These are phyloP conservation scores for Clarias pachynema DNA, from an alignment of 2,797 vertebrate species.

Conservation along the genomic window DNA sequence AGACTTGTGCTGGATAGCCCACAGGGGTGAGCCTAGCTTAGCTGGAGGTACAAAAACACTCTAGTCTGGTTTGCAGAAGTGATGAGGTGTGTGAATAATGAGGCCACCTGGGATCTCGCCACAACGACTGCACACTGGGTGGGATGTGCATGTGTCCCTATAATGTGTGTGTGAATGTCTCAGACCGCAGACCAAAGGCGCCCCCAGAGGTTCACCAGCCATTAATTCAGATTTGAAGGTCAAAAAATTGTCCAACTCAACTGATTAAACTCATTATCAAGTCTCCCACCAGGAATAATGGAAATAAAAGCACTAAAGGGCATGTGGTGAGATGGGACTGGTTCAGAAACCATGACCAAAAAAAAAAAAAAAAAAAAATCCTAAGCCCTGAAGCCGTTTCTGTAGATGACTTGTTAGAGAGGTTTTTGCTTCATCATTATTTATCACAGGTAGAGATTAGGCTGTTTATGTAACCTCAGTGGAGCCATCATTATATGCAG, in stretches of 20 bases:
- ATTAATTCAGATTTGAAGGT: constrained; percentile 11
- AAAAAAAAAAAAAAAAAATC: neutral
- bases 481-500: neutral
- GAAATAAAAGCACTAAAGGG: neutral
- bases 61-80: constrained; percentile 42
- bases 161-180: constrained; percentile 2
- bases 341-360: neutral
- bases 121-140: neutral
- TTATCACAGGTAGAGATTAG: neutral
- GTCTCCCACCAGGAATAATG: constrained; percentile 3
- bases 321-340: neutral
- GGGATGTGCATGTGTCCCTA: constrained; percentile 16
- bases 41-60: constrained; percentile 31
- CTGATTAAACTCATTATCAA: constrained; percentile 3
- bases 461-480: neutral
- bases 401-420: neutral
- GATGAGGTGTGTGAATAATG: constrained; percentile 56
- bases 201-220: constrained; percentile 16
- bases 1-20: constrained; percentile 20
- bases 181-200: neutral
- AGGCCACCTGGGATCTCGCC: constrained; percentile 40
- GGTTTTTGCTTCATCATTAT: neutral
- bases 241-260: neutral
- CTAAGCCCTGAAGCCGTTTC: neutral
- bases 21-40: constrained; percentile 28